Evolutionary conservation across 2,113 vertebrate species (phyloP).

Genomic region (Oreochromis aureus): DNA sequence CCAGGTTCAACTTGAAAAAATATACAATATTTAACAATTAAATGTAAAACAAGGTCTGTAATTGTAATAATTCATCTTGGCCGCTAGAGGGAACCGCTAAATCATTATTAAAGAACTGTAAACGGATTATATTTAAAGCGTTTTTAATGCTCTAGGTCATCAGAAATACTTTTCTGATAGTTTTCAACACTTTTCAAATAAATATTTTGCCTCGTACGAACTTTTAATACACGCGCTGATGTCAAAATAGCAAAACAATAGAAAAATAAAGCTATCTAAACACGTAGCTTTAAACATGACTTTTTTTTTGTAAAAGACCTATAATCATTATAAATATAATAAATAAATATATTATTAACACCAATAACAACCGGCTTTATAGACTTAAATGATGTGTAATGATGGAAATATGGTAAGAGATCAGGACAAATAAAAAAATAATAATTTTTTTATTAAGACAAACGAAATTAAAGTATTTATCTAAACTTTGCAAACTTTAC

Average conservation of each 20-base stretch:
- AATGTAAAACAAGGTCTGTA: neutral
- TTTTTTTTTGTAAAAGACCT: neutral
- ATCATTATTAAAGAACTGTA: neutral
- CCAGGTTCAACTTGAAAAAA: neutral
- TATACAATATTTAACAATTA: neutral
- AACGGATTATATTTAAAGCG: neutral
- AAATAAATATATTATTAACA: neutral
- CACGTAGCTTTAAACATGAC: neutral
- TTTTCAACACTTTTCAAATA: neutral
- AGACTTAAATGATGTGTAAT: neutral
- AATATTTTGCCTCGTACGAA: neutral
- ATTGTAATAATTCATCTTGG: neutral
- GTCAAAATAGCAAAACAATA: neutral
- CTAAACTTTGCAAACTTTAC: neutral
- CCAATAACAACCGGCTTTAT: neutral
- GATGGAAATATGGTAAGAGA: neutral
- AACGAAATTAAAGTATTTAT: neutral
- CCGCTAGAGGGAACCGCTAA: slow-evolving; percentile 22
- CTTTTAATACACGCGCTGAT: neutral
- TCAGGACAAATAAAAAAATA: neutral
- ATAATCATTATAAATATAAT: neutral
- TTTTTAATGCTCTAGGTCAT: neutral
- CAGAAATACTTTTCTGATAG: neutral
- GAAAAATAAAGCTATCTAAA: neutral
- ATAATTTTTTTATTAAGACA: neutral